These are phyloP conservation scores for Carassius gibelio DNA, from an alignment of 2,113 vertebrate genomes.

Conservation along the genomic window DNA sequence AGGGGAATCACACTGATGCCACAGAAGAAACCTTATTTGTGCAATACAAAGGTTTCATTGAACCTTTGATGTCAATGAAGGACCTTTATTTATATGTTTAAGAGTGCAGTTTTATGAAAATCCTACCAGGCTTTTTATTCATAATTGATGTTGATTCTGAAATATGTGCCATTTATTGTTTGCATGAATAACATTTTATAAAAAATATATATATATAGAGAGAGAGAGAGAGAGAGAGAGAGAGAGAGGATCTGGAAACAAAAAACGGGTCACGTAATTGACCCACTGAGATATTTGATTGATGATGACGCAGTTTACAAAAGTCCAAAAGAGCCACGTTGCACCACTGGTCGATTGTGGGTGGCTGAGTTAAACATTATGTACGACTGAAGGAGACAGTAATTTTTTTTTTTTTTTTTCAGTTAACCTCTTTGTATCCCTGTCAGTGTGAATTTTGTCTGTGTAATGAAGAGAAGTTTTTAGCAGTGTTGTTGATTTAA, in stretches of 20 bases:
- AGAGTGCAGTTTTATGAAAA: not conserved
- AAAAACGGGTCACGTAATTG: not conserved
- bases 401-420: not conserved
- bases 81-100: too few species aligned
- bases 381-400: not conserved
- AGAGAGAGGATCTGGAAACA: not conserved
- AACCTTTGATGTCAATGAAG: too few species aligned
- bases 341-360: not conserved
- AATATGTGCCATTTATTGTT: not conserved
- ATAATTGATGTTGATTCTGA: not conserved
- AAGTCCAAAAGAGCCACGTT: not conserved
- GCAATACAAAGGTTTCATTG: too few species aligned
- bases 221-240: too few species aligned
- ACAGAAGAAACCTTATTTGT: too few species aligned
- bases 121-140: not conserved
- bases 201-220: too few species aligned
- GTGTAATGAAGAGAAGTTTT: constrained; percentile 24
- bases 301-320: not conserved
- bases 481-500: not conserved
- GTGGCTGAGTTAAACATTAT: constrained; percentile 12
- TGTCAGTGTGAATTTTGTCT: constrained; percentile 23
- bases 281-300: constrained; percentile 1
- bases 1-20: too few species aligned
- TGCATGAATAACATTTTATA: not conserved
- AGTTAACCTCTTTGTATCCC: constrained; percentile 28